Conservation (phyloP, 2,113 vertebrate species). For the Laticauda colubrina region DNA sequence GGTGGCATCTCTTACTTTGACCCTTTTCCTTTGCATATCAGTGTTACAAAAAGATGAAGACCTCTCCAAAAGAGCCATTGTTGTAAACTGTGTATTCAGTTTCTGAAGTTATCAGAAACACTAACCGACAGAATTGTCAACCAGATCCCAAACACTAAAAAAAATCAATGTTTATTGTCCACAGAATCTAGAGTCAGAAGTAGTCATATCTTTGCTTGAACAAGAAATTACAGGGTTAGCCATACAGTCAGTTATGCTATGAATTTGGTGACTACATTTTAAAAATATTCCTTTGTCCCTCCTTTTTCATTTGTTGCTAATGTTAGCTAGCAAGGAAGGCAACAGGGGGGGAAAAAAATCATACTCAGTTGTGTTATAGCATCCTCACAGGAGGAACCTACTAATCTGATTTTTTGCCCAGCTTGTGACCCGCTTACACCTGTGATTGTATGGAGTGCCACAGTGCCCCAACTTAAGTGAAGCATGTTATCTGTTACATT, state of each 20-base stretch:
- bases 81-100: conserved; percentile 34
- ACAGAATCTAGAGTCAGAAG: neutral
- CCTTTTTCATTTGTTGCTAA: conserved; percentile 47
- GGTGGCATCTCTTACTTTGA: conserved; percentile 38
- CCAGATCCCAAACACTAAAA: conserved; percentile 12
- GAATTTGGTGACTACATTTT: conserved; percentile 33
- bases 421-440: conserved; percentile 22
- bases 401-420: conserved; percentile 34
- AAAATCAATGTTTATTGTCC: neutral
- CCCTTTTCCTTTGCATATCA: conserved; percentile 33
- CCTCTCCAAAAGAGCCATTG: neutral
- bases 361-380: conserved; percentile 36
- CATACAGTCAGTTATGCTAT: conserved; percentile 16
- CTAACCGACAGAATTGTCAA: neutral
- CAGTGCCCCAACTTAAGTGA: conserved; percentile 4
- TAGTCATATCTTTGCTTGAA: neutral
- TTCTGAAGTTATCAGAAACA: conserved; percentile 1
- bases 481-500: neutral
- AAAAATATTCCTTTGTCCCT: conserved; percentile 37
- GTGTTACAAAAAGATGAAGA: conserved; percentile 23
- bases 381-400: conserved; percentile 31
- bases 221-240: neutral
- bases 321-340: conserved; percentile 20
- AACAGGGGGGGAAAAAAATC: conserved; percentile 25
- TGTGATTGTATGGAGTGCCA: neutral